A percentile compares a stretch with the other conserved stretches of the same genome.
Evolutionary conservation across 2,888 invertebrate species (phyloP).

Genomic region (Deilephila porcellus): DNA sequence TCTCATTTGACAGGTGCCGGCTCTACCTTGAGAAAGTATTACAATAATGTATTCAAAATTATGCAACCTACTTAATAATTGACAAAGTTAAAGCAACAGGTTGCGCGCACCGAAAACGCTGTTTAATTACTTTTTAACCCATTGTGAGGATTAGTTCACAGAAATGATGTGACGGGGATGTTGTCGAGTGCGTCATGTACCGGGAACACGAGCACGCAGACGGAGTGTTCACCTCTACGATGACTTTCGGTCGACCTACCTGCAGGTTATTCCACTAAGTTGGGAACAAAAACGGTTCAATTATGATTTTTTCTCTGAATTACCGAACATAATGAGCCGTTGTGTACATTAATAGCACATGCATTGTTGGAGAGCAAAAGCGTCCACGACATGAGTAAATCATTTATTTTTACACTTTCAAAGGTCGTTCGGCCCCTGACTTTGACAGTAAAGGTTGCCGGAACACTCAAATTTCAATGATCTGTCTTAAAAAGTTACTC

Average conservation of each 20-base stretch:
- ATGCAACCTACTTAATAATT: constrained; percentile 55
- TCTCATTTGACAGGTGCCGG: constrained; percentile 81
- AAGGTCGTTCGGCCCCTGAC: constrained; percentile 57
- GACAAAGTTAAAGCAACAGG: constrained; percentile 28
- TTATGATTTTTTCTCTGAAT: constrained; percentile 61
- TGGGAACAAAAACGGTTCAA: constrained; percentile 69
- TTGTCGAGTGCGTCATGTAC: constrained; percentile 46
- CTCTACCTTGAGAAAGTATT: constrained; percentile 77
- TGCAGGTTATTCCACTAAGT: constrained; percentile 74
- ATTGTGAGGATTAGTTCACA: constrained; percentile 1
- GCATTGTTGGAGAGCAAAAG: constrained; percentile 2
- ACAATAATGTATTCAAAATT: constrained; percentile 70
- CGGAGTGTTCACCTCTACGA: constrained; percentile 59
- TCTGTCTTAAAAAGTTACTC: too few relatives aligned
- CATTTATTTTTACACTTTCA: constrained; percentile 27
- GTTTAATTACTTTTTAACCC: neutral
- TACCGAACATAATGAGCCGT: constrained; percentile 51
- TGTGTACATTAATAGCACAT: constrained; percentile 49
- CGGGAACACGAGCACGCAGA: constrained; percentile 65
- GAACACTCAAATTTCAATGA: neutral
- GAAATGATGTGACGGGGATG: constrained; percentile 5
- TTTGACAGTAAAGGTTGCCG: constrained; percentile 35
- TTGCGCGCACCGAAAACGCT: neutral
- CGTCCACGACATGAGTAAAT: neutral
- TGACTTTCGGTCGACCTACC: constrained; percentile 79